phyloP scores from a whole-genome alignment of 1,140 invertebrate genomes.

The Caenorhabditis inopinata region DNA sequence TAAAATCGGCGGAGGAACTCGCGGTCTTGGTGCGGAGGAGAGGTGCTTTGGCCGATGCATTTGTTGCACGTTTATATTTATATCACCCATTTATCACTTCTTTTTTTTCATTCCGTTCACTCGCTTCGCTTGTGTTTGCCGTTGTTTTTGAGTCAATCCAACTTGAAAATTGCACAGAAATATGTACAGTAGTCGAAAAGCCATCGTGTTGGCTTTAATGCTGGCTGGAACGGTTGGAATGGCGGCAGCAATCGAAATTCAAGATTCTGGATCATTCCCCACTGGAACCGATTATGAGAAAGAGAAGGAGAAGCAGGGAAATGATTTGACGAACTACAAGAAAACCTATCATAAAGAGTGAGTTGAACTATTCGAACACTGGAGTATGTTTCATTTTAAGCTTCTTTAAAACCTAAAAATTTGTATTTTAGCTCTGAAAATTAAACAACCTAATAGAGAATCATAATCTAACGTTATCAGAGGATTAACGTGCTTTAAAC shows the following conservation, averaged over 20 bases:
- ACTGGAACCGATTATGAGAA: neutral
- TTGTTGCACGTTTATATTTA: constrained; percentile 20
- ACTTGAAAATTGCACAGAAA: neutral
- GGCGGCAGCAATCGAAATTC: neutral
- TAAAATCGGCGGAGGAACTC: neutral
- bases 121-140: neutral
- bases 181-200: constrained; percentile 12
- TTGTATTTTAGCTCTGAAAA: too few relatives aligned
- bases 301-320: neutral
- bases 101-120: neutral
- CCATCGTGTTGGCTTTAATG: constrained; percentile 1
- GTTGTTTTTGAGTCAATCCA: neutral
- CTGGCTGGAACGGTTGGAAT: neutral
- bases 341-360: constrained; percentile 5
- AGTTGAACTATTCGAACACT: neutral
- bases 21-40: neutral
- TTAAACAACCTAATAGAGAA: too few relatives aligned
- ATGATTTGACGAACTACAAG: neutral
- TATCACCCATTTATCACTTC: constrained; percentile 26
- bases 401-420: too few relatives aligned
- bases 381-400: too few relatives aligned
- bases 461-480: too few relatives aligned
- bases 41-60: neutral
- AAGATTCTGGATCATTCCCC: neutral
- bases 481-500: too few relatives aligned